These are phyloP conservation scores for Euplexia lucipara DNA, from an alignment of 2,888 invertebrate species.

Conservation along the genomic window DNA sequence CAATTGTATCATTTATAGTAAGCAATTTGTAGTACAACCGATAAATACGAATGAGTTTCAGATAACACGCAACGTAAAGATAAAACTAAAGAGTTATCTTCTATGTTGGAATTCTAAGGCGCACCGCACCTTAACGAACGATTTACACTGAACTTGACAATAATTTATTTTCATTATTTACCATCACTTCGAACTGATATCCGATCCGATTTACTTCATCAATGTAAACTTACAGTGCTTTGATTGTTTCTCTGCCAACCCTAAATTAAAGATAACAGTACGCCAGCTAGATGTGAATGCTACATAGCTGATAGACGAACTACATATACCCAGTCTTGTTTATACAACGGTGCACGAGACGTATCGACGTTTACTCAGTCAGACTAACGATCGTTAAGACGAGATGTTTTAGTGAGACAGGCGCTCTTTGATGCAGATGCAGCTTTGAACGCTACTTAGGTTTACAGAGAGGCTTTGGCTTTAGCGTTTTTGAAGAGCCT, in stretches of 20 bases:
- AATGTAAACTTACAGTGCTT: neutral
- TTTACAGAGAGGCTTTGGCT: constrained; percentile 15
- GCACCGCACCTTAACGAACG: constrained; percentile 7
- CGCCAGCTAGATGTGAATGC: constrained; percentile 18
- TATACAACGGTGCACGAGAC: constrained; percentile 47
- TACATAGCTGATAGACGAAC: constrained; percentile 23
- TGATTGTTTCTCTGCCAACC: constrained; percentile 12
- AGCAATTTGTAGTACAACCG: constrained; percentile 8
- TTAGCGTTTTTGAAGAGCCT: neutral
- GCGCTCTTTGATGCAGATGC: constrained; percentile 47
- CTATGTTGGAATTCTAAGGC: constrained; percentile 7
- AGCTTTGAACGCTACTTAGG: constrained; percentile 13
- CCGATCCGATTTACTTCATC: neutral
- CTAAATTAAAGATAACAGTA: constrained; percentile 38
- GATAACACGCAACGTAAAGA: constrained; percentile 18
- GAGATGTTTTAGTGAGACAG: constrained; percentile 40
- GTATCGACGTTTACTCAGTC: constrained; percentile 50
- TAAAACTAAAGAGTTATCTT: constrained; percentile 29
- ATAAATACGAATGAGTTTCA: constrained; percentile 11
- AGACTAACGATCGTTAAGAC: constrained; percentile 38
- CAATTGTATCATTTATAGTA: constrained; percentile 14
- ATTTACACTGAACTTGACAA: constrained; percentile 25
- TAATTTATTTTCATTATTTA: too few species aligned
- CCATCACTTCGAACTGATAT: neutral
- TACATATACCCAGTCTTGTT: constrained; percentile 35